A percentile compares a stretch with the other conserved stretches of the same genome.
phyloP scores from a whole-genome alignment of 2,888 invertebrate species.

The Pycnomerus fuliginosus region DNA sequence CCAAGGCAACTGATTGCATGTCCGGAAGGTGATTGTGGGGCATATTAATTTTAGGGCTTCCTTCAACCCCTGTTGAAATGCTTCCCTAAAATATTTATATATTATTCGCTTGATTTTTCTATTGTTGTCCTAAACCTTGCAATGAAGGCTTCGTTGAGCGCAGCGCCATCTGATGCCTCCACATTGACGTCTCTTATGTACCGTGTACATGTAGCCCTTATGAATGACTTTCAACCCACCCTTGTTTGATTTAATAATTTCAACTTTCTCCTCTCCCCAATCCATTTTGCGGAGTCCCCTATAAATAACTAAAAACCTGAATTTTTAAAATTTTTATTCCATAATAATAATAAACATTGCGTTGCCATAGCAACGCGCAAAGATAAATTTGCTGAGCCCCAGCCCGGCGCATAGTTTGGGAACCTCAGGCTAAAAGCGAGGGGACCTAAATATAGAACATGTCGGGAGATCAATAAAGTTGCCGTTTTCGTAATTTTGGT shows the following conservation, averaged over 20 bases:
- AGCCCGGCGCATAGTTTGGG: conserved; percentile 31
- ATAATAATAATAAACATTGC: no score
- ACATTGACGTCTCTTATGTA: conserved; percentile 52
- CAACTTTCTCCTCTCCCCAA: conserved; percentile 22
- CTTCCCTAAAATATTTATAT: conserved; percentile 40
- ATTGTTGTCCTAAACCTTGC: no score
- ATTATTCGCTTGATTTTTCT: conserved; percentile 4
- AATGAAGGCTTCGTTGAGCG: conserved; percentile 50
- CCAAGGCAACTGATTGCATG: conserved; percentile 49
- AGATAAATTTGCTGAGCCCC: no score
- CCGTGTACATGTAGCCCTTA: conserved; percentile 54
- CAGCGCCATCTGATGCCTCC: conserved; percentile 54
- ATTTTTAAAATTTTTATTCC: no score
- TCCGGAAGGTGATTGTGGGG: conserved; percentile 54
- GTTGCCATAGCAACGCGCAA: no score
- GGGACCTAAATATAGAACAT: conserved; percentile 38
- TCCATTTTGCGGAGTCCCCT: no score
- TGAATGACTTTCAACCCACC: conserved; percentile 55
- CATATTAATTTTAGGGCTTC: conserved; percentile 48
- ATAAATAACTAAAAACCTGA: no score
- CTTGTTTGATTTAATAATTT: conserved; percentile 48
- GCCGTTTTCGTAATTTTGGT: conserved; percentile 30
- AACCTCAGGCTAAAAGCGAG: conserved; percentile 28
- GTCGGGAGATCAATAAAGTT: conserved; percentile 33
- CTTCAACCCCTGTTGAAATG: conserved; percentile 43